These are phyloP conservation scores for Plebejus melissa DNA, from an alignment of 2,888 invertebrate species.

Conservation along the genomic window DNA sequence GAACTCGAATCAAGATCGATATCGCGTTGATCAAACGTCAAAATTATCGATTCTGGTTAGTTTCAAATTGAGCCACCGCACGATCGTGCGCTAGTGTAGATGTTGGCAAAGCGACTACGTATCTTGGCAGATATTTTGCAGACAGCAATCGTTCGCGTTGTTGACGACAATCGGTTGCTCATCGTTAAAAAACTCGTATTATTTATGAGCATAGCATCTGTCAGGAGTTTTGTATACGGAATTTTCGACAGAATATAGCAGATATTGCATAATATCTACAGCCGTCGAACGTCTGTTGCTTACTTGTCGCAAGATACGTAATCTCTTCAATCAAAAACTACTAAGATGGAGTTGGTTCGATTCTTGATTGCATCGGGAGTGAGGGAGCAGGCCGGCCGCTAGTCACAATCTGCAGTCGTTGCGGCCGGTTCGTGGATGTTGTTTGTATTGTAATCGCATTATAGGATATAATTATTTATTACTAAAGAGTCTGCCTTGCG, in stretches of 20 bases:
- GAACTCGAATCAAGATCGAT: background rate
- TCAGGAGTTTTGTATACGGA: background rate
- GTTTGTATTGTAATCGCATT: conserved; percentile 67
- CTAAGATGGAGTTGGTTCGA: background rate
- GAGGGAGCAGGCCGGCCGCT: conserved; percentile 3
- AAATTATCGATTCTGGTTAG: background rate
- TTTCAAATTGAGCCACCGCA: background rate
- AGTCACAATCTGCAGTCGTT: conserved; percentile 32
- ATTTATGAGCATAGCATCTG: too few species aligned
- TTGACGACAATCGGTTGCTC: too few species aligned
- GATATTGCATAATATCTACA: background rate
- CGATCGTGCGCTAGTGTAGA: background rate
- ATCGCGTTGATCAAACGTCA: background rate
- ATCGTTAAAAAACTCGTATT: too few species aligned
- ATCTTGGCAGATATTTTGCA: too few species aligned
- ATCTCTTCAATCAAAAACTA: too few species aligned
- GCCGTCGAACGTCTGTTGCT: background rate
- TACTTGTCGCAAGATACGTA: background rate
- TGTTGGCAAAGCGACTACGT: background rate
- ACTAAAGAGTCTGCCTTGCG: conserved; percentile 59
- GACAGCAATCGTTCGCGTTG: too few species aligned
- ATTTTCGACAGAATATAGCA: background rate
- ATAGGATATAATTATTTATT: conserved; percentile 65
- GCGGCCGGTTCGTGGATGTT: conserved; percentile 40
- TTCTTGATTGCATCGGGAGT: background rate